Percentiles rank a stretch among this genome's conserved stretches.
Evolutionary conservation across 2,797 vertebrate species (phyloP).

Genomic region (Danio jaintianensis): DNA sequence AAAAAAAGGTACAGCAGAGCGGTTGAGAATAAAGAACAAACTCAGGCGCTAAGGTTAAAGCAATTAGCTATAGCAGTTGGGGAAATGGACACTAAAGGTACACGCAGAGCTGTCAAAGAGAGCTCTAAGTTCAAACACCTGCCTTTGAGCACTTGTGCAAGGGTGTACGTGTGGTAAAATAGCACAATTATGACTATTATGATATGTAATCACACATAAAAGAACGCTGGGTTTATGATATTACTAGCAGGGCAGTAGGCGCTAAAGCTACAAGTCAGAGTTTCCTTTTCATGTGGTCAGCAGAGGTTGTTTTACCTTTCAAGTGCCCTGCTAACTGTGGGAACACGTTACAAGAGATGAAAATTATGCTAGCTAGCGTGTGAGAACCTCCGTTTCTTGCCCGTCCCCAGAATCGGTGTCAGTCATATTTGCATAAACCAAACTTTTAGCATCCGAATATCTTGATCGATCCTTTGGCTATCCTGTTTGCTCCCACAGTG

Average conservation of each 20-base stretch:
- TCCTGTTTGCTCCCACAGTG: conserved; percentile 17
- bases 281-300: conserved; percentile 31
- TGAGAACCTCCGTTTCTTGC: conserved; percentile 1
- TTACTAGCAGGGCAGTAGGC: background rate
- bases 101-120: background rate
- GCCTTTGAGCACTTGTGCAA: conserved; percentile 2
- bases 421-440: conserved; percentile 15
- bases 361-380: background rate
- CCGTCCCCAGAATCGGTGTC: background rate
- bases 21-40: conserved; percentile 54
- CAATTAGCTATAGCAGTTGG: conserved; percentile 1
- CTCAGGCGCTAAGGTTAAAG: conserved; percentile 1
- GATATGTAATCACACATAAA: conserved; percentile 38
- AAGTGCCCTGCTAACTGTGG: background rate
- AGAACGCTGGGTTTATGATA: background rate
- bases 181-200: conserved; percentile 58
- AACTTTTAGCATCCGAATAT: background rate
- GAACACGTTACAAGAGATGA: conserved; percentile 19
- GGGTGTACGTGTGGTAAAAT: conserved; percentile 40
- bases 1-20: conserved; percentile 34
- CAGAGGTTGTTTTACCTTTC: background rate
- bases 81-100: conserved; percentile 11
- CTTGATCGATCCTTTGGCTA: background rate
- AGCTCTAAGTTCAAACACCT: conserved; percentile 3
- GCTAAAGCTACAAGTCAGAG: background rate